These are phyloP conservation scores for Thereva unica DNA, from an alignment of 2,888 invertebrate species.

Conservation along the genomic window DNA sequence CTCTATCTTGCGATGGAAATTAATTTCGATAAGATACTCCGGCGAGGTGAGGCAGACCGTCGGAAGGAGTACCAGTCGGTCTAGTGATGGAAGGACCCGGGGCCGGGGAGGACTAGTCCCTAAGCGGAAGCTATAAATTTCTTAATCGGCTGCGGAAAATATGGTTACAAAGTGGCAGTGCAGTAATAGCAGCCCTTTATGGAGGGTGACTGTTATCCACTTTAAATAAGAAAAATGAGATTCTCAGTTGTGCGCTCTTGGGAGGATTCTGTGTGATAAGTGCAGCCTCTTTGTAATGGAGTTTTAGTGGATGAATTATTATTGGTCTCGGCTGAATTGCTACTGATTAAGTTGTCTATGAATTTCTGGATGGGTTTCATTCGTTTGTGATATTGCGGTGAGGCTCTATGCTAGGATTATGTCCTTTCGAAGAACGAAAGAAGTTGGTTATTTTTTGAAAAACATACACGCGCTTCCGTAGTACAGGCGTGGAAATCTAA, in stretches of 20 bases:
- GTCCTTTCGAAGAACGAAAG: too few relatives aligned
- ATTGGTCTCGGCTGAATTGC: constrained; percentile 2
- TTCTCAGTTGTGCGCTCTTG: constrained; percentile 9
- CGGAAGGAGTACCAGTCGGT: background rate
- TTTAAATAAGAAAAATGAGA: constrained; percentile 27
- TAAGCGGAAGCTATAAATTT: constrained; percentile 27
- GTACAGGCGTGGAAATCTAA: too few relatives aligned
- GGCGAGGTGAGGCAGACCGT: background rate
- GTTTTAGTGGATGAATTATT: constrained; percentile 16
- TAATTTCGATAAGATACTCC: constrained; percentile 26
- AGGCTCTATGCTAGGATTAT: too few relatives aligned
- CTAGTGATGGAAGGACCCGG: background rate
- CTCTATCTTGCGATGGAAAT: constrained; percentile 13
- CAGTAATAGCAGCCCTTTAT: constrained; percentile 4
- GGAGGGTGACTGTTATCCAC: constrained; percentile 28
- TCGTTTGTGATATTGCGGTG: too few relatives aligned
- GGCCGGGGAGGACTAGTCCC: background rate
- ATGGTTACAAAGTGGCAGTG: constrained; percentile 23
- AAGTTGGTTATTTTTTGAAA: too few relatives aligned
- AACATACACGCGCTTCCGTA: too few relatives aligned
- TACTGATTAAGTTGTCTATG: background rate
- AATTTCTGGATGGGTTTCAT: too few relatives aligned
- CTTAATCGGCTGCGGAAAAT: constrained; percentile 29
- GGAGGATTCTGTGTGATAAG: constrained; percentile 17
- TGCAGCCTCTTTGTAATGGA: constrained; percentile 4